Percentiles rank a stretch among this genome's conserved stretches.
Conservation (phyloP, 2,113 vertebrate species). For the zebrafish (Danio rerio) region GRCz12tu NC_133188.1:26469501-26470000, state of each 20-base stretch:
- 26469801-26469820: not conserved
- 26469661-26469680: conserved; percentile 52
- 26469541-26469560: conserved; percentile 30
- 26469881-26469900: no score
- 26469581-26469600: conserved; percentile 50
- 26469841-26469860: not conserved
- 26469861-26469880: no score
- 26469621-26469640: conserved; percentile 7
- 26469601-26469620: conserved; percentile 31
- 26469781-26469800: conserved; percentile 1
- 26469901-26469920: no score
- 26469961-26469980: no score
- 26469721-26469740: not conserved
- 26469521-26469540: not conserved
- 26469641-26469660: conserved; percentile 49
- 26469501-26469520: not conserved
- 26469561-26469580: conserved; percentile 42
- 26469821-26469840: not conserved
- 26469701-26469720: no score
- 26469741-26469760: not conserved
- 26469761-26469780: not conserved
- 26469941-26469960: no score
- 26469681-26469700: not conserved
- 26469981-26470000: no score
- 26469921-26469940: no score